These are phyloP conservation scores for Geophilus truncorum DNA, from an alignment of 2,888 invertebrate genomes.

Conservation along the genomic window DNA sequence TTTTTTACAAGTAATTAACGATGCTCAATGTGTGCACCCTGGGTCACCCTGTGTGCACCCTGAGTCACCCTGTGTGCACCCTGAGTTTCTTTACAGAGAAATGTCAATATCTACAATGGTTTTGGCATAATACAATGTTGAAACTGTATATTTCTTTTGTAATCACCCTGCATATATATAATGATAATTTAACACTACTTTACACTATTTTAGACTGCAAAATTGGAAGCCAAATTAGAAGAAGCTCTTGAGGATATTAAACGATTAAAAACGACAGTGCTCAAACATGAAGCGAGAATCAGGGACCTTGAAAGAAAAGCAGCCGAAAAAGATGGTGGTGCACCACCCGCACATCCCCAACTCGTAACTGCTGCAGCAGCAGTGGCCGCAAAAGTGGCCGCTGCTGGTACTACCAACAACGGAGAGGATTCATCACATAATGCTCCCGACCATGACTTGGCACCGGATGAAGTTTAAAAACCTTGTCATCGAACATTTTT, in stretches of 20 bases:
- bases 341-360: conserved; percentile 12
- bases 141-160: too few relatives aligned
- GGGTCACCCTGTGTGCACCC: too few relatives aligned
- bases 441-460: conserved; percentile 33
- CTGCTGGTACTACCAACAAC: neutral
- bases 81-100: too few relatives aligned
- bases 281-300: conserved; percentile 86
- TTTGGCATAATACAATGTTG: too few relatives aligned
- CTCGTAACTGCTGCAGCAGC: conserved; percentile 18
- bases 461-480: conserved; percentile 37
- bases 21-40: too few relatives aligned
- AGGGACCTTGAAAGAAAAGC: conserved; percentile 63
- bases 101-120: too few relatives aligned
- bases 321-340: conserved; percentile 30
- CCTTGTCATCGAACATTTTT: neutral
- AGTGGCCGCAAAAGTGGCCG: neutral
- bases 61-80: too few relatives aligned
- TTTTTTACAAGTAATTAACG: too few relatives aligned
- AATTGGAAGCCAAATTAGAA: conserved; percentile 65
- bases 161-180: too few relatives aligned
- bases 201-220: conserved; percentile 52
- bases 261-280: conserved; percentile 86
- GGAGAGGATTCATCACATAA: conserved; percentile 22
- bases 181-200: too few relatives aligned
- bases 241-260: conserved; percentile 84